Conservation (phyloP, 2,797 vertebrate genomes). For the Champsocephalus esox region DNA sequence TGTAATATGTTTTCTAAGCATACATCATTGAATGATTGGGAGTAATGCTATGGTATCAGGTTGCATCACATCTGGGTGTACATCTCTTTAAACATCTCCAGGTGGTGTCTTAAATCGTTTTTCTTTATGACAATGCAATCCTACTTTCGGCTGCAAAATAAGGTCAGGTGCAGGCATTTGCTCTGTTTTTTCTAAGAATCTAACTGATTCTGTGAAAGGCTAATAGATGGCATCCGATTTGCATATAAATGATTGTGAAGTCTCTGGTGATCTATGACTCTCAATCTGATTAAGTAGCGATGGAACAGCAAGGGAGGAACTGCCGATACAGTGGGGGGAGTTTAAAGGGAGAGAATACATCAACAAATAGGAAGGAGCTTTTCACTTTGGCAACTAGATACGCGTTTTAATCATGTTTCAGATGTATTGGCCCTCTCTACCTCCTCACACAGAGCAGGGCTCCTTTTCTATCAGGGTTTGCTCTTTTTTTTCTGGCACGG, state of each 20-base stretch:
- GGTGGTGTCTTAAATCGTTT: slow-evolving; percentile 44
- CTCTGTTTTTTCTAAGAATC: slow-evolving; percentile 78
- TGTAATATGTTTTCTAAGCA: slow-evolving; percentile 36
- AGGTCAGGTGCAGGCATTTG: slow-evolving; percentile 72
- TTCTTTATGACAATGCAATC: slow-evolving; percentile 47
- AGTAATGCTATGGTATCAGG: slow-evolving; percentile 22
- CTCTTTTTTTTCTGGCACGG: slow-evolving; percentile 2
- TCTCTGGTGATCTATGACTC: slow-evolving; percentile 80
- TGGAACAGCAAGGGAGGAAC: slow-evolving; percentile 54
- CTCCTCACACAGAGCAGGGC: slow-evolving; percentile 16
- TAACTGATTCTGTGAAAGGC: slow-evolving; percentile 81
- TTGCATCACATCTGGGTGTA: slow-evolving; percentile 43
- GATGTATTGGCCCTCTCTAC: slow-evolving; percentile 36
- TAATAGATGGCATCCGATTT: slow-evolving; percentile 86
- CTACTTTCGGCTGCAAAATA: slow-evolving; percentile 37
- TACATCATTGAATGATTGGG: slow-evolving; percentile 42
- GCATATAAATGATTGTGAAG: slow-evolving; percentile 84
- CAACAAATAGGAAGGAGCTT: not conserved
- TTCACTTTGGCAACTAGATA: slow-evolving; percentile 21
- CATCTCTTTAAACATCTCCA: slow-evolving; percentile 67
- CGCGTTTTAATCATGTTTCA: slow-evolving; percentile 49
- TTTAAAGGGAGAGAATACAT: slow-evolving; percentile 7
- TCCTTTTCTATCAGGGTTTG: slow-evolving; percentile 3
- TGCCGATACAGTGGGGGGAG: slow-evolving; percentile 24
- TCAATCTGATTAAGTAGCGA: slow-evolving; percentile 69